Conservation (phyloP, 1,140 invertebrate genomes). For the Vollenhovia emeryi region DNA sequence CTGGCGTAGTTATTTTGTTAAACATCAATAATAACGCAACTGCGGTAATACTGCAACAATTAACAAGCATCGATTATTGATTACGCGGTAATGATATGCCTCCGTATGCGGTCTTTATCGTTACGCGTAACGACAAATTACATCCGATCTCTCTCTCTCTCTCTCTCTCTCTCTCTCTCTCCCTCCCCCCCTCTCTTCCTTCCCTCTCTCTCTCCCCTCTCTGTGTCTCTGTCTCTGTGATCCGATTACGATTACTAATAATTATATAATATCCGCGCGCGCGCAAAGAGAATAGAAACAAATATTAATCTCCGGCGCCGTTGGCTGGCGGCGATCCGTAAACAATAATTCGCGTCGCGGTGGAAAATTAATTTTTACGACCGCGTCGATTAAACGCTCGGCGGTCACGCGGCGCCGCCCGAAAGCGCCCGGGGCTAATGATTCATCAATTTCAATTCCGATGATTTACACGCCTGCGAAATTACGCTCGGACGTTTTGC, state of each 20-base stretch:
- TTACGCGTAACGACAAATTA: not conserved
- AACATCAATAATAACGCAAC: not conserved
- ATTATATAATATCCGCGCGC: slow-evolving; percentile 11
- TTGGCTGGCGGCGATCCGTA: not conserved
- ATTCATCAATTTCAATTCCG: slow-evolving; percentile 57
- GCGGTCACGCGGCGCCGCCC: not conserved
- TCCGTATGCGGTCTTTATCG: not conserved
- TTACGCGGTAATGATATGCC: not conserved
- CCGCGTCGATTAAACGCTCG: slow-evolving; percentile 51
- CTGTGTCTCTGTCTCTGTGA: too few relatives aligned
- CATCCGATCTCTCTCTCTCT: not conserved
- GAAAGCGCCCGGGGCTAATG: slow-evolving; percentile 35
- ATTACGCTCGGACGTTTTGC: slow-evolving; percentile 46
- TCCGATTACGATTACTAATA: slow-evolving; percentile 20
- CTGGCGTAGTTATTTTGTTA: not conserved
- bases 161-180: too few relatives aligned
- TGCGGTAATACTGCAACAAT: not conserved
- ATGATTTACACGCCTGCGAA: slow-evolving; percentile 52
- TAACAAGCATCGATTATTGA: slow-evolving; percentile 4
- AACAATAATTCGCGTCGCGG: slow-evolving; percentile 45
- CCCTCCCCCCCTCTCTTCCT: too few relatives aligned
- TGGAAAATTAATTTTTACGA: slow-evolving; percentile 60
- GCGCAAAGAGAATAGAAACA: slow-evolving; percentile 8
- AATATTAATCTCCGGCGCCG: slow-evolving; percentile 40
- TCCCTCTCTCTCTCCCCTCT: too few relatives aligned